phyloP scores from a whole-genome alignment of 2,888 invertebrate genomes.

The Taphrorychus bicolor region DNA sequence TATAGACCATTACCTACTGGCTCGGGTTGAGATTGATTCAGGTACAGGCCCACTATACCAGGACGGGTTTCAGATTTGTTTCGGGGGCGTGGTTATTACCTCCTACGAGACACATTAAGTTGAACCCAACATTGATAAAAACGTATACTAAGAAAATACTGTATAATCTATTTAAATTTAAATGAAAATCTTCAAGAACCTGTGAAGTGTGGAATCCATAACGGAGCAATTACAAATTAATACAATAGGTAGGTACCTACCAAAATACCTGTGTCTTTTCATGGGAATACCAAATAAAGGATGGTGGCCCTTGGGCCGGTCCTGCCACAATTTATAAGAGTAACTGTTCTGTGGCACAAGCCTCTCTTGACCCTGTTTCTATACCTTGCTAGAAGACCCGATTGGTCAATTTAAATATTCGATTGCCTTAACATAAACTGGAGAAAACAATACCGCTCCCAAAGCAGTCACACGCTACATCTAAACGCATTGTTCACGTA shows the following conservation, averaged over 20 bases:
- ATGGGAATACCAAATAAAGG: no score
- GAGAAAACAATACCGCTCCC: background rate
- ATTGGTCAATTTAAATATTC: background rate
- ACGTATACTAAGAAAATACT: no score
- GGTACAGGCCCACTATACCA: background rate
- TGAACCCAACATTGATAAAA: no score
- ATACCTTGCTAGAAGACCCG: background rate
- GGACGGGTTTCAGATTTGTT: background rate
- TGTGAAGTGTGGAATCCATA: no score
- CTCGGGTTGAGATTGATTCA: conserved; percentile 4
- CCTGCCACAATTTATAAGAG: background rate
- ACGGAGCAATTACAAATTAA: no score
- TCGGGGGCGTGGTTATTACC: background rate
- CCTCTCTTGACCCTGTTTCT: background rate
- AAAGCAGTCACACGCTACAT: background rate
- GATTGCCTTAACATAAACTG: background rate
- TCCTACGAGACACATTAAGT: background rate
- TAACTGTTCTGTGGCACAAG: background rate
- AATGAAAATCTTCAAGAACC: no score
- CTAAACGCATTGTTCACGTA: background rate
- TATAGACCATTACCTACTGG: conserved; percentile 6
- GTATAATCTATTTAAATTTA: no score
- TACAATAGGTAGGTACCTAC: no score
- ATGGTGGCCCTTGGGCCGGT: background rate
- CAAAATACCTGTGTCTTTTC: no score